These are phyloP conservation scores for Parazoanthus darwini DNA, from an alignment of 92 coral and sea anemone species.

Conservation along the genomic window DNA sequence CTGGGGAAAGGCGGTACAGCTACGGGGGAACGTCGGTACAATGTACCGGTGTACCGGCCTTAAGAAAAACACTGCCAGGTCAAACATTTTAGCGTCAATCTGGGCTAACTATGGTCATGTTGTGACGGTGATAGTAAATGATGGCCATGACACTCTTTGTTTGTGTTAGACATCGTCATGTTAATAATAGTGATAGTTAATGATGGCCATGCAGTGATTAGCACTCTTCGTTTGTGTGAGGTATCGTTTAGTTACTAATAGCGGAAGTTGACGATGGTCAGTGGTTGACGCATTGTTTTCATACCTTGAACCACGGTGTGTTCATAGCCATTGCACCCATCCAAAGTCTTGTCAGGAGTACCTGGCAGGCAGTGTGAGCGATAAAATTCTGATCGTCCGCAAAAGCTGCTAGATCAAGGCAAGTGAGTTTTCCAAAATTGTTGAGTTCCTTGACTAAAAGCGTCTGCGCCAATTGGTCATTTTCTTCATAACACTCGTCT, in stretches of 20 bases:
- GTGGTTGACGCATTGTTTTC: background rate
- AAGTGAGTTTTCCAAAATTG: constrained; percentile 75
- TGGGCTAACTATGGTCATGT: background rate
- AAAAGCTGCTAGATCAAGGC: constrained; percentile 85
- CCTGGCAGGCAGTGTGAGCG: constrained; percentile 90
- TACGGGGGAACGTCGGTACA: too few relatives aligned
- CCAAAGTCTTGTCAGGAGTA: constrained; percentile 90
- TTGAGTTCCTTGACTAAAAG: constrained; percentile 85
- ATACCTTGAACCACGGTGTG: constrained; percentile 91
- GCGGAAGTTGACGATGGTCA: background rate
- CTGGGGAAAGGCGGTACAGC: too few relatives aligned
- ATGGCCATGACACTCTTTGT: background rate
- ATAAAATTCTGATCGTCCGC: constrained; percentile 87
- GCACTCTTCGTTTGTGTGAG: too few relatives aligned
- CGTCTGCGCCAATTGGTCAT: constrained; percentile 82
- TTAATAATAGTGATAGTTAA: too few relatives aligned
- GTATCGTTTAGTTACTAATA: too few relatives aligned
- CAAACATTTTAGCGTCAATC: too few relatives aligned
- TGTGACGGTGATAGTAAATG: background rate
- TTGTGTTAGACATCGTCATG: too few relatives aligned
- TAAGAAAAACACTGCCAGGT: too few relatives aligned
- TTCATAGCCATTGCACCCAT: constrained; percentile 98
- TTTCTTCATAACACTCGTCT: constrained; percentile 79
- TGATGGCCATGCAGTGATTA: too few relatives aligned
- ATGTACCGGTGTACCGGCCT: too few relatives aligned